These are phyloP conservation scores for Rostratula benghalensis DNA, from an alignment of 2,113 vertebrate genomes.

Conservation along the genomic window DNA sequence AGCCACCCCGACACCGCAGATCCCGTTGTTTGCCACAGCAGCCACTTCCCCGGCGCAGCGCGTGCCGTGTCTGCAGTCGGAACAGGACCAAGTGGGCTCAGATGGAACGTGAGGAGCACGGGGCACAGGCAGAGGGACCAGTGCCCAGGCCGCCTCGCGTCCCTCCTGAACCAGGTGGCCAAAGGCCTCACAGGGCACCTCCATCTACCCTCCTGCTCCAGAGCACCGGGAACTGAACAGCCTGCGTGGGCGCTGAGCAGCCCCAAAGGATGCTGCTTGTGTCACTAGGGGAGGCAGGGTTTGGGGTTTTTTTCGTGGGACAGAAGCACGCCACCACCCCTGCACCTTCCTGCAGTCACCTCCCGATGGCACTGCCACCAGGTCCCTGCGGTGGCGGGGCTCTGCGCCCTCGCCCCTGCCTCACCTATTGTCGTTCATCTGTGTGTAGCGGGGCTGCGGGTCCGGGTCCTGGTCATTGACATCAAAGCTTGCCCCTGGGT, in stretches of 20 bases:
- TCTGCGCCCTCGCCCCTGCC: background rate
- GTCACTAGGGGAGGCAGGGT: background rate
- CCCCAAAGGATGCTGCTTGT: background rate
- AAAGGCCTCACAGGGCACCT: background rate
- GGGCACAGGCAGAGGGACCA: background rate
- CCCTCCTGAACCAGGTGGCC: rapidly evolving
- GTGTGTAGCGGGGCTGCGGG: conserved; percentile 94
- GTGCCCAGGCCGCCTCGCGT: rapidly evolving
- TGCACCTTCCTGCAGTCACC: background rate
- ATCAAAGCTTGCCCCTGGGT: conserved; percentile 93
- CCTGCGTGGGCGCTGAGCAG: background rate
- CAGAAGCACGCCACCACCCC: background rate
- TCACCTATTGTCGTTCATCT: conserved; percentile 97
- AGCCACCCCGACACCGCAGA: conserved; percentile 94
- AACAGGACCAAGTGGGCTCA: background rate
- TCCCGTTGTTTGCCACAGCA: conserved; percentile 88
- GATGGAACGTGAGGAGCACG: rapidly evolving
- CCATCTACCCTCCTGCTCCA: background rate
- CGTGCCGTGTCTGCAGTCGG: conserved; percentile 84
- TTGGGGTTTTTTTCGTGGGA: background rate
- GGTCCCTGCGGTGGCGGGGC: background rate
- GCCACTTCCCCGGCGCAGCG: conserved; percentile 96
- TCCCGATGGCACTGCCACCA: background rate
- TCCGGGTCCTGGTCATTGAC: conserved; percentile 96
- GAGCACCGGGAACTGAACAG: background rate